phyloP scores from a whole-genome alignment of 2,113 vertebrate genomes.

The Cololabis saira region DNA sequence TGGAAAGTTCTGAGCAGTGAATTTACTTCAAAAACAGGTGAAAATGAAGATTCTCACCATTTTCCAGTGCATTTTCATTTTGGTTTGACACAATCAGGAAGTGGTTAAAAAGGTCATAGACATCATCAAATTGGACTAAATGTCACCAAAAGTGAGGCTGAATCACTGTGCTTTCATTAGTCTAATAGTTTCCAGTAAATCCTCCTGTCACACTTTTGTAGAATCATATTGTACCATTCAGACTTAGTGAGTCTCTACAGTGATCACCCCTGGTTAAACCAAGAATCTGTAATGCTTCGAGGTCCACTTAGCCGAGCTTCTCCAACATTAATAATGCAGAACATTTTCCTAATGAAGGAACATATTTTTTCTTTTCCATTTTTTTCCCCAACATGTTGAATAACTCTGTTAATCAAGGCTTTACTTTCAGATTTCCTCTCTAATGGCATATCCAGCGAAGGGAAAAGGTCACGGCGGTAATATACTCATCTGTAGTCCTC shows the following conservation, averaged over 20 bases:
- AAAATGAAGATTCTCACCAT: conserved; percentile 4
- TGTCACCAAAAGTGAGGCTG: conserved; percentile 20
- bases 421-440: conserved; percentile 85
- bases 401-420: conserved; percentile 81
- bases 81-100: conserved; percentile 22
- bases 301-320: conserved; percentile 74
- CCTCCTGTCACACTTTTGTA: conserved; percentile 35
- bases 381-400: conserved; percentile 72
- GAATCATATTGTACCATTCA: conserved; percentile 40
- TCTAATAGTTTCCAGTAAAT: conserved; percentile 47
- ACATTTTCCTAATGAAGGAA: conserved; percentile 82
- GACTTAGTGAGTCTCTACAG: conserved; percentile 64
- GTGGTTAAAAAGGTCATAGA: conserved; percentile 14
- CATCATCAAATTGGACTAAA: conserved; percentile 26
- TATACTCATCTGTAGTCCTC: conserved; percentile 97
- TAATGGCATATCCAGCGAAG: conserved; percentile 96
- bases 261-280: conserved; percentile 71
- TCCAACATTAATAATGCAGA: conserved; percentile 80
- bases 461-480: conserved; percentile 97
- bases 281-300: conserved; percentile 64
- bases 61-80: background rate
- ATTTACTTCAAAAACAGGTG: conserved; percentile 15
- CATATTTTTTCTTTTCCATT: conserved; percentile 79
- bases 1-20: conserved; percentile 14
- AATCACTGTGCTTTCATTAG: conserved; percentile 39